Base-by-base conservation (phyloP, 2,113 vertebrate species). In the Ceyx melanurus region DNA sequence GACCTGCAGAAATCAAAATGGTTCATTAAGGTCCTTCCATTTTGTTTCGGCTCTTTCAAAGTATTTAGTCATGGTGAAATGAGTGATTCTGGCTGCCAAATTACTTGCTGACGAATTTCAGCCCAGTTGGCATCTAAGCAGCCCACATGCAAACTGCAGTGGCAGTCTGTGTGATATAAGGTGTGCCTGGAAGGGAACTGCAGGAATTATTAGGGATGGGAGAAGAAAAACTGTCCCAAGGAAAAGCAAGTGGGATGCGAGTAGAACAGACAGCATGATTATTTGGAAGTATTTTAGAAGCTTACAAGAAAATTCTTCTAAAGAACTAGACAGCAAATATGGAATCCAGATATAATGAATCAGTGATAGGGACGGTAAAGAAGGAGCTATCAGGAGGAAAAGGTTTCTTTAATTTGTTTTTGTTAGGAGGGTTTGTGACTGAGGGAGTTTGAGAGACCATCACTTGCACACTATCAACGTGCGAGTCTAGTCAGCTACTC, bases 31-130 rank as follows among this genome's bases (percentile, higher is more conserved):
- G 88, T 72, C 91, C 76, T 90, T 94, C 95, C 88, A 66, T 96
- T 97, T 88, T 89, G 33, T 93, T 96, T 92, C 93, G 92, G 93
- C 90, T 87, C 68, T 89, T 94, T 61, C 72, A 78, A 96, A 94
- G 80, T 65, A 92, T 85, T 96, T 67, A 90, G 82, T 89, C 96
- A 89, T 95, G 90, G 97, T 4, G 29, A 95, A 97, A 95, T 96
- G 68, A 91, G 94, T 75, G 92, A 93, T 96, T 88, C 78, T 96
- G 95, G 94, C 95, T 97, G 96, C 96, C 93, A 95, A 96, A 94
- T 90, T 58, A 67, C 96, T 96, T 82, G 92, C 94, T 95, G 90
- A 95, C 87, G 94, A 95, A 95, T 81, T 61, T 81, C 96, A 97
- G 95, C 96, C 94, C 89, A 89, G 75, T 43, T 97, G 95, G 93